Base-by-base conservation (phyloP, 2,888 invertebrate genomes). In the Phortica okadai region DNA sequence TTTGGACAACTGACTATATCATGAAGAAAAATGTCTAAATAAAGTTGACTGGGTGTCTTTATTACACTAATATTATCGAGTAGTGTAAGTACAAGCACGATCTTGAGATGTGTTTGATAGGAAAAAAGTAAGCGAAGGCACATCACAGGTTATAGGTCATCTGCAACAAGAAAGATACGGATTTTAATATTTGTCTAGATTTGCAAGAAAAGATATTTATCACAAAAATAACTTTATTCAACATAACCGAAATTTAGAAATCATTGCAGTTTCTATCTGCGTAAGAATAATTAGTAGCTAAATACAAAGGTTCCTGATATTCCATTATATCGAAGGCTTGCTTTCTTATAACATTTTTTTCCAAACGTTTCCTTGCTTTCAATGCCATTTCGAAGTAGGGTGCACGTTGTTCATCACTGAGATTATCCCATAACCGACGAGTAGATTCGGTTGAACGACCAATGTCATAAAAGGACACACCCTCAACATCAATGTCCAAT, bases 1-100 rank as follows among this genome's bases (percentile, higher is more conserved):
- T 56, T 70, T 5, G 78, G 62, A 75, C 84, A 86, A 14, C 70
- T 54, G 10, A 59, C 21, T 0, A 76, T 21, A 64, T 86, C 87
- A 6, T 66, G 64, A 42, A 76, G 41, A 16, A 84, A 80, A n/a
- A 80, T 79, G 4, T 74, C 69, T n/a, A 41, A 7, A 41, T 79
- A 75, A 7, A 76, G 72, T 7, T 77, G 58, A 21, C 21, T 64
- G 50, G 74, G 79, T 8, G 75, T 58, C 67, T 74, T 79, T 14
- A 79, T 21, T 72, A 33, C 50, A 10, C 33, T 62, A 10, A 78
- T 50, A 2, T 81, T 67, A 42, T 81, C 82, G 64, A 81, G 70
- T 42, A 81, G 59, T 14, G 79, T 72, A 58, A 81, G 50, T 42
- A 81, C 62, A 10, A 81, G 69, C 73, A 81, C 45, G 25, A 81